Evolutionary conservation across 2,797 vertebrate species (phyloP), one percentile per base, ranked within the genome.

Genomic region (Pseudomugil gertrudae): DNA sequence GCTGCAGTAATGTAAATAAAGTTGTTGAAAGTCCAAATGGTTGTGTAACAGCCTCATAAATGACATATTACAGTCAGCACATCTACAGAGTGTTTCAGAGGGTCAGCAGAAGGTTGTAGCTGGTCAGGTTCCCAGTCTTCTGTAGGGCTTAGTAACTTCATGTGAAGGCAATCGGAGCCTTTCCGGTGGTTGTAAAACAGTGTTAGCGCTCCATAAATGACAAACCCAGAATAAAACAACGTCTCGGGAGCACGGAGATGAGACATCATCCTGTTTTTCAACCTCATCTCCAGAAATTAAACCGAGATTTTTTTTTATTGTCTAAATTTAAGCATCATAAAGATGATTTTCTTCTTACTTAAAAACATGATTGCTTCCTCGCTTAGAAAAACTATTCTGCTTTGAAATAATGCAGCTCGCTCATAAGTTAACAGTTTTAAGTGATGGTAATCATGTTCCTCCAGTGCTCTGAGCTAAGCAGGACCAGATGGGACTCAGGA

Each of bases 401-500:
- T 74, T 38, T 47, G 55, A 66, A 21, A 47, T 45, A 64, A 74
- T 63, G 32, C 36, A 38, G 48, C 68, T 55, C 40, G 50, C 36
- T 69, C 13, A 36, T 35, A 19, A 51, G 38, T 74, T 69, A 75
- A 62, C 43, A 29, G 60, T 77, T 76, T 80, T 63, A 30, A 72
- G 69, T 69, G 79, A 77, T 50, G 77, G 76, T 70, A 81, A 59
- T 73, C 63, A 54, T 21, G 50, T 55, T 79, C 57, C 60, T 66
- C 38, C 52, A 55, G 51, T n/a, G 47, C 68, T 81, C 56, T 66
- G 2, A 17, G 54, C 71, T 86, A 89, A 89, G 75, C 72, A 58
- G 59, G 36, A 76, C 62, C 84, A 90, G 78, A 88, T 87, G 86
- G 17, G n/a, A 58, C 29, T 14, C 26, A 57, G 60, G 43, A 81